These are phyloP conservation scores for Dreissena rostriformis DNA, from an alignment of 1,140 invertebrate genomes.

Conservation along the genomic window DNA sequence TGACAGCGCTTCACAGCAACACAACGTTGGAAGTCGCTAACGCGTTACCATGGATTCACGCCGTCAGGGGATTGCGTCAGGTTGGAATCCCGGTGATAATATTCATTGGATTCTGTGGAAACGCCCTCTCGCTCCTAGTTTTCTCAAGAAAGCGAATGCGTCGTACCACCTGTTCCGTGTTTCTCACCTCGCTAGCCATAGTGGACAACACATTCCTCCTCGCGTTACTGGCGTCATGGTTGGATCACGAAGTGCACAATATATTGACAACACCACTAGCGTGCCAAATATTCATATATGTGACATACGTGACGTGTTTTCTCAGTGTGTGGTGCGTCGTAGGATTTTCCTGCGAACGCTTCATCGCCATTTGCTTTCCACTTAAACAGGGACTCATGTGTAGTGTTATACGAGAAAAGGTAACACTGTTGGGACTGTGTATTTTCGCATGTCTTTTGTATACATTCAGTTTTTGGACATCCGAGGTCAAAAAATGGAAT, in stretches of 20 bases:
- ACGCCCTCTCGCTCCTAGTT: constrained; percentile 8
- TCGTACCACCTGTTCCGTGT: constrained; percentile 14
- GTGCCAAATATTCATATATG: constrained; percentile 71
- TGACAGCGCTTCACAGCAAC: too few relatives aligned
- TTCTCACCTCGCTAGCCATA: constrained; percentile 14
- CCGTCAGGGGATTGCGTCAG: neutral
- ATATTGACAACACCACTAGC: constrained; percentile 4
- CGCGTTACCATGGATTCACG: too few relatives aligned
- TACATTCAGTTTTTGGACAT: constrained; percentile 54
- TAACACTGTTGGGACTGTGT: constrained; percentile 20
- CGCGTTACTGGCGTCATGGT: constrained; percentile 15
- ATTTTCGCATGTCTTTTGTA: too few relatives aligned
- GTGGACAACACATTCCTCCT: constrained; percentile 20
- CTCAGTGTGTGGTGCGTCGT: constrained; percentile 76
- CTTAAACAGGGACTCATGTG: constrained; percentile 66
- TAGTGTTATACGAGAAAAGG: constrained; percentile 58
- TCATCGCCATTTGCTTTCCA: constrained; percentile 73
- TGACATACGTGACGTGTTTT: constrained; percentile 69
- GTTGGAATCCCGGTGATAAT: constrained; percentile 9
- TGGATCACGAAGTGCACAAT: constrained; percentile 1
- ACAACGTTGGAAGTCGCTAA: too few relatives aligned
- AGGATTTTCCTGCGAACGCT: constrained; percentile 76
- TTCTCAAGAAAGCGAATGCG: constrained; percentile 18
- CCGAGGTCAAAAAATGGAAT: neutral
- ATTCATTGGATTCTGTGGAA: constrained; percentile 24